Percentiles rank a stretch among this genome's conserved stretches.
phyloP scores from a whole-genome alignment of 2,888 invertebrate species.

The Ptilodon capucinus region DNA sequence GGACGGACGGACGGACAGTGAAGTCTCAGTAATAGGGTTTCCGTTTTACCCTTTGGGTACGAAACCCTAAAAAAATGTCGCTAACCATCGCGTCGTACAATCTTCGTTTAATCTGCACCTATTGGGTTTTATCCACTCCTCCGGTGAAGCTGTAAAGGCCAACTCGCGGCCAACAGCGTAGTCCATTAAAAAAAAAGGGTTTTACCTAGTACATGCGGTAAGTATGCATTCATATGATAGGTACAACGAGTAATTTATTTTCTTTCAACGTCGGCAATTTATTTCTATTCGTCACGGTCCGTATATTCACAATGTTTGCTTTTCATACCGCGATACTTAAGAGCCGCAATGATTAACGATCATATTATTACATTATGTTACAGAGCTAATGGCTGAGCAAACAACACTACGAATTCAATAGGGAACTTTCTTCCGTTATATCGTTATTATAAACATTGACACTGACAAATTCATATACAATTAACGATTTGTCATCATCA shows the following conservation, averaged over 20 bases:
- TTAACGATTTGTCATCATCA: conserved; percentile 19
- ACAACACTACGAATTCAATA: conserved; percentile 14
- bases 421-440: conserved; percentile 24
- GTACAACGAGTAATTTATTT: background rate
- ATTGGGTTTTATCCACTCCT: no score
- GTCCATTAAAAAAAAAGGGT: no score
- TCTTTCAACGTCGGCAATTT: background rate
- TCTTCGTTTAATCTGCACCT: no score
- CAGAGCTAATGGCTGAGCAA: conserved; percentile 7
- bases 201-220: no score
- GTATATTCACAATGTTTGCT: background rate
- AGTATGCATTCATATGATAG: no score
- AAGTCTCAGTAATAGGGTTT: no score
- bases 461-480: conserved; percentile 28
- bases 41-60: no score
- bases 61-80: no score
- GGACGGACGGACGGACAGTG: no score
- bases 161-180: no score
- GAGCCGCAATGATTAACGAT: conserved; percentile 14
- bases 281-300: background rate
- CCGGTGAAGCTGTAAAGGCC: no score
- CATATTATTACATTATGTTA: conserved; percentile 9
- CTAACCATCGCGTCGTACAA: no score
- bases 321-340: background rate
- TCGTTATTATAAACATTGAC: conserved; percentile 26